Conservation (phyloP, 2,888 invertebrate species). For the Ophion slaviceki region DNA sequence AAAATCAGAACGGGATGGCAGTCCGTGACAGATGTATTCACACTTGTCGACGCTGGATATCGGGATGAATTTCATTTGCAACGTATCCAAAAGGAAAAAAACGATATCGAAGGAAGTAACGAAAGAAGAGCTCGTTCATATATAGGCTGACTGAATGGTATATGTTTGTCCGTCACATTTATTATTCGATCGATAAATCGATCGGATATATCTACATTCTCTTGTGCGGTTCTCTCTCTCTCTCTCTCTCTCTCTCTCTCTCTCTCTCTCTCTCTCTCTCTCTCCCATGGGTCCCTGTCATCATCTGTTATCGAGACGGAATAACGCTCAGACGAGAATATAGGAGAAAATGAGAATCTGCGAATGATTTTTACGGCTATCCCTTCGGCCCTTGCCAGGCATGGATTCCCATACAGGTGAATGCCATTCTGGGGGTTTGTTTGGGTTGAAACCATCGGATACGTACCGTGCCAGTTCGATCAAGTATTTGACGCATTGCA, state of each 20-base stretch:
- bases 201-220: slow-evolving; percentile 23
- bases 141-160: slow-evolving; percentile 24
- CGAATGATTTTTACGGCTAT: slow-evolving; percentile 33
- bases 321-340: slow-evolving; percentile 24
- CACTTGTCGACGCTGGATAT: background rate
- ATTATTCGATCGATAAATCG: slow-evolving; percentile 47
- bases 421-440: slow-evolving; percentile 1
- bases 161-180: slow-evolving; percentile 27
- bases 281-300: slow-evolving; percentile 32
- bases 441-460: background rate
- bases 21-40: slow-evolving; percentile 1
- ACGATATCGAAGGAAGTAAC: slow-evolving; percentile 11
- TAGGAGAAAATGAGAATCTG: slow-evolving; percentile 39
- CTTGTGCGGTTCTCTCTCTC: background rate
- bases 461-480: background rate
- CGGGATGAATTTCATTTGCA: slow-evolving; percentile 33
- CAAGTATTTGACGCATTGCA: too few relatives aligned
- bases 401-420: background rate
- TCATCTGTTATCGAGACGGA: slow-evolving; percentile 35
- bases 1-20: background rate
- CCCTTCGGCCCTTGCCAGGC: slow-evolving; percentile 2
- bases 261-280: background rate
- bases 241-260: background rate
- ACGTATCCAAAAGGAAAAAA: background rate
- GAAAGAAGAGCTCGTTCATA: slow-evolving; percentile 33